Conservation (phyloP, 2,113 vertebrate species). For the Carollia perspicillata region DNA sequence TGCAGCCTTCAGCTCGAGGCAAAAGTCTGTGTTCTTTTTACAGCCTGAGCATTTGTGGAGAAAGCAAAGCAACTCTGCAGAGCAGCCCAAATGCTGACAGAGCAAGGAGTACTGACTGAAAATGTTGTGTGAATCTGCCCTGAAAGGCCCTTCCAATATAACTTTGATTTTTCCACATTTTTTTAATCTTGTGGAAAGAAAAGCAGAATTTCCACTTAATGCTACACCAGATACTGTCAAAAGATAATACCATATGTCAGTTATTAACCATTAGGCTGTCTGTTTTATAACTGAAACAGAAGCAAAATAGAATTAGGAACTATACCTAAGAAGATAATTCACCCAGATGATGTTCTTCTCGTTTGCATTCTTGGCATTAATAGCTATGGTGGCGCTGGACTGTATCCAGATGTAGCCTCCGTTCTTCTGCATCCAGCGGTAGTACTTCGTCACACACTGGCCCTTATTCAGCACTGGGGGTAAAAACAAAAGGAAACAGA, state of each 20-base stretch:
- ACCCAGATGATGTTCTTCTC: conserved; percentile 99
- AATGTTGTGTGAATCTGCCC: background rate
- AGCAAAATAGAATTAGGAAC: conserved; percentile 64
- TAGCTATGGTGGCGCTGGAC: conserved; percentile 96
- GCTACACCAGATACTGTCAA: background rate
- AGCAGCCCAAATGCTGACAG: background rate
- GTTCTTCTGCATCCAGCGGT: conserved; percentile 99
- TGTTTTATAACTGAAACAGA: conserved; percentile 49
- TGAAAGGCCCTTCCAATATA: background rate
- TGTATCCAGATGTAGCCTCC: conserved; percentile 99
- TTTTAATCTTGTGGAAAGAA: conserved; percentile 5
- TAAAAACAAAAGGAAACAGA: conserved; percentile 56
- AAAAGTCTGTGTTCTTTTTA: background rate
- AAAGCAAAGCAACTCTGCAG: conserved; percentile 14
- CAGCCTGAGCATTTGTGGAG: background rate
- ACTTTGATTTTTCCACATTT: background rate
- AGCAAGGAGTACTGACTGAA: background rate
- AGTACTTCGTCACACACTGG: conserved; percentile 98
- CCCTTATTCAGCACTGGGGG: conserved; percentile 96
- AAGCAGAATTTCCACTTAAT: conserved; percentile 1
- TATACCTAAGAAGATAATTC: conserved; percentile 98
- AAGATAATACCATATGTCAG: background rate
- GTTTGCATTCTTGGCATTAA: conserved; percentile 96
- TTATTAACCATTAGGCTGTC: background rate
- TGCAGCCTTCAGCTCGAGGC: background rate